phyloP scores from a whole-genome alignment of 2,113 vertebrate species.

The Ammospiza caudacuta region DNA sequence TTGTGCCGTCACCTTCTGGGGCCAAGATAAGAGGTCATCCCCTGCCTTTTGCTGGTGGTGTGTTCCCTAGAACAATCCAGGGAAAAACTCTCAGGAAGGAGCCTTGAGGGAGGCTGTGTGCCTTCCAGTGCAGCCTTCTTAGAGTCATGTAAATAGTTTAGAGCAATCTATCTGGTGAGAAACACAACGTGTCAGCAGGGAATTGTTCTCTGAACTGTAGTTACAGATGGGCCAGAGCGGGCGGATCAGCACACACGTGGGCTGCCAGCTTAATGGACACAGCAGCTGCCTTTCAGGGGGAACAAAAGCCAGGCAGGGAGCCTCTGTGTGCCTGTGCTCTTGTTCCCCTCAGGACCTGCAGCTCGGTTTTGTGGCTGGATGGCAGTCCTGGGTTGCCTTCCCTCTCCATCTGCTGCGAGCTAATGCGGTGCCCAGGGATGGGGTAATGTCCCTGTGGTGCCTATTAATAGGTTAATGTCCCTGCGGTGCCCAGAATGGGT shows the following conservation, averaged over 20 bases:
- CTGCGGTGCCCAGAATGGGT: no score
- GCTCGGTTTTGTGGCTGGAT: neutral
- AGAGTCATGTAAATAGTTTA: neutral
- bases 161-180: neutral
- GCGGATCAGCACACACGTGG: rapidly evolving
- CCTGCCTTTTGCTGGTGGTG: neutral
- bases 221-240: neutral
- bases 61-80: constrained; percentile 58
- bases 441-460: neutral
- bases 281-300: constrained; percentile 34
- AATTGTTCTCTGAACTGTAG: neutral
- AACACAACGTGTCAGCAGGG: neutral
- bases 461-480: no score
- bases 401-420: rapidly evolving
- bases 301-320: neutral
- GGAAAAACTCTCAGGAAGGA: constrained; percentile 50
- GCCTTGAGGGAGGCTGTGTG: neutral
- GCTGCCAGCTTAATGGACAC: constrained; percentile 24
- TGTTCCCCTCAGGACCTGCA: neutral
- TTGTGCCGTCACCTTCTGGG: constrained; percentile 33
- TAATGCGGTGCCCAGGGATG: neutral
- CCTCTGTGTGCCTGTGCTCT: neutral
- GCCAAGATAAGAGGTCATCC: constrained; percentile 55
- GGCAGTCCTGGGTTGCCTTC: neutral
- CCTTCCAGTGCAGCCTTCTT: neutral